Base-by-base conservation (phyloP, 2,888 invertebrate genomes). In the Blera fallax region DNA sequence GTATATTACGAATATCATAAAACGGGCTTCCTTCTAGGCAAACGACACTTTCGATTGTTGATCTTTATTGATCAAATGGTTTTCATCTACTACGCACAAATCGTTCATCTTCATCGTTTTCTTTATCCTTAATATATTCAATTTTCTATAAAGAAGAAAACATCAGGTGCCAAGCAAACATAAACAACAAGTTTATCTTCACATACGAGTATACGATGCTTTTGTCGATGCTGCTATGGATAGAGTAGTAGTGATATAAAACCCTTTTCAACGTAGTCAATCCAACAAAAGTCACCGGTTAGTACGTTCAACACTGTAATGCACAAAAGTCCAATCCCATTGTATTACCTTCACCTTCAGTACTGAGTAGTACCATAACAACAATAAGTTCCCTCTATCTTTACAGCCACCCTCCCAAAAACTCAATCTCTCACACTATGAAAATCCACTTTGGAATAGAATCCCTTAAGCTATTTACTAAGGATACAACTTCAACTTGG, bases 391-490 rank as follows among this genome's bases (percentile, higher is more conserved):
- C 50, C n/a, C 24, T 50, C n/a, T n/a, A n/a, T 64, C 65, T 21
- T 43, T 27, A n/a, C n/a, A n/a, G n/a, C n/a, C n/a, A n/a, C n/a
- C n/a, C n/a, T n/a, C 11, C 32, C 34, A 40, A 58, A 74, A 79
- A 78, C 72, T 67, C 78, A 83, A 72, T 83, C 40, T 78, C 78
- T 72, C 45, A 72, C 45, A 72, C 58, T 67, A 40, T 64, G 67
- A 73, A 73, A 60, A 83, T 83, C 78, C 79, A 83, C 83, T 83
- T 83, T 67, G 48, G 65, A 73, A 60, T 54, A 32, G 73, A 78
- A 83, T 83, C 83, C 78, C 65, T 83, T 83, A 78, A 83, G 83
- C 78, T 73, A 62, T 83, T 78, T 78, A 60, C 72, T 58, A 83
- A 79, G 78, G 83, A 83, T 60, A 67, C 72, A 83, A 78, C 83